Base-by-base conservation (phyloP, 2,113 vertebrate species). In the Sclerurus mexicanus region DNA sequence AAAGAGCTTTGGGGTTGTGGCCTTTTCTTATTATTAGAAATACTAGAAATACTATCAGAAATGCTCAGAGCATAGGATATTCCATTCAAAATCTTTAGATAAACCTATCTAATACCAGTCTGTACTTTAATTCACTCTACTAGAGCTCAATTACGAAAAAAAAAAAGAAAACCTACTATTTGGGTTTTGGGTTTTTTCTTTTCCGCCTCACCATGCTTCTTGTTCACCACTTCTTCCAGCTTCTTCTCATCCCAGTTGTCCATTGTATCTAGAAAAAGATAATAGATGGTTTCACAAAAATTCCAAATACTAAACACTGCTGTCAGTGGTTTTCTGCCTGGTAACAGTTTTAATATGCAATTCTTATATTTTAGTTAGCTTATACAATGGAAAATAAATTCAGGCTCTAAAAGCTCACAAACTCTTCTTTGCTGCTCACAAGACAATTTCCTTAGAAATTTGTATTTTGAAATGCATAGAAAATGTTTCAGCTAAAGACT, bases 221-320 rank as follows among this genome's bases (percentile, higher is more conserved):
- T 99, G 98, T 99, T 99, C 83, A 99, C 98, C 40, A 99, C 99
- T 96, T 99, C 99, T 95, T 99, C 99, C 96, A 99, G 97, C 90
- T 99, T 99, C 98, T 99, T 99, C 97, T 99, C 99, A 88, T 99
- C 99, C 99, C 99, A 99, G 97, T 99, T 99, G 23, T 99, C 99
- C 99, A 99, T 99, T 17, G 99, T 99, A 97, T 99, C 99, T 99
- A 95, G 55, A 90, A 47, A 95, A 69, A 92, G 56, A 93, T 9
- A 88, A 73, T 12, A 49, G 46, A 77, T 12, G 14, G 17, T 53
- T 77, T 55, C 40, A 92, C 64, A 91, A 49, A 42, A 68, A 39
- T 6, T 50, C 25, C 28, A 55, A 66, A 71, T 15, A 33, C 17
- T 72, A 30, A 81, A 47, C 13, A 49, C 5, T 8, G 37, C 42